Evolutionary conservation across 2,888 invertebrate species (phyloP).

Genomic region (Calameuta pallipes): DNA sequence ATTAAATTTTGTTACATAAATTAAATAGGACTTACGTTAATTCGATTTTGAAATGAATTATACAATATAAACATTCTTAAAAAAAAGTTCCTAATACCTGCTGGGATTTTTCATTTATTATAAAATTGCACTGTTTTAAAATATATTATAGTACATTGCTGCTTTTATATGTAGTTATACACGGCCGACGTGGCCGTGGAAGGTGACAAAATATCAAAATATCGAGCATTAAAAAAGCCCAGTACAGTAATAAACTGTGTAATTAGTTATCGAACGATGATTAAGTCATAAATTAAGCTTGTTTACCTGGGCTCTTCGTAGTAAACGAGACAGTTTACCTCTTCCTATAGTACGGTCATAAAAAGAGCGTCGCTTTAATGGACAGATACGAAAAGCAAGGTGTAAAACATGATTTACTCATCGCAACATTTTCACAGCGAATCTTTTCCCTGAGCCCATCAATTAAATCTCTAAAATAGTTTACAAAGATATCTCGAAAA

Average conservation of each 20-base stretch:
- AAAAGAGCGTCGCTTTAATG: constrained; percentile 32
- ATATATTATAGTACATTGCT: neutral
- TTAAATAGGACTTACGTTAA: no score
- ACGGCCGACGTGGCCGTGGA: constrained; percentile 16
- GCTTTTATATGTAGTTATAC: neutral
- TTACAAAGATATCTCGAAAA: neutral
- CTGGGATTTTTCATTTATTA: neutral
- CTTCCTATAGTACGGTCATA: constrained; percentile 26
- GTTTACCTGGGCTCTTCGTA: constrained; percentile 25
- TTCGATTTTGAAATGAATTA: neutral
- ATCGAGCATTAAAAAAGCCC: constrained; percentile 29
- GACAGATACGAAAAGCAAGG: constrained; percentile 33
- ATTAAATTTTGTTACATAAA: no score
- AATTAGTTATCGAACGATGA: constrained; percentile 43
- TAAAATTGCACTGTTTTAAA: neutral
- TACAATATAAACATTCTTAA: neutral
- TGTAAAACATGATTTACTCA: constrained; percentile 38
- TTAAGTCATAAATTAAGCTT: constrained; percentile 42
- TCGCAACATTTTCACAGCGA: constrained; percentile 27
- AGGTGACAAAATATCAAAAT: constrained; percentile 30
- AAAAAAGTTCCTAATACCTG: neutral
- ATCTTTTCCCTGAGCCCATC: neutral
- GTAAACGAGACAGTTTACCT: constrained; percentile 20
- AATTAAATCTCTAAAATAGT: neutral
- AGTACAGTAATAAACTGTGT: constrained; percentile 32